phyloP scores from a whole-genome alignment of 2,888 invertebrate species.

The Lasius fuliginosus region DNA sequence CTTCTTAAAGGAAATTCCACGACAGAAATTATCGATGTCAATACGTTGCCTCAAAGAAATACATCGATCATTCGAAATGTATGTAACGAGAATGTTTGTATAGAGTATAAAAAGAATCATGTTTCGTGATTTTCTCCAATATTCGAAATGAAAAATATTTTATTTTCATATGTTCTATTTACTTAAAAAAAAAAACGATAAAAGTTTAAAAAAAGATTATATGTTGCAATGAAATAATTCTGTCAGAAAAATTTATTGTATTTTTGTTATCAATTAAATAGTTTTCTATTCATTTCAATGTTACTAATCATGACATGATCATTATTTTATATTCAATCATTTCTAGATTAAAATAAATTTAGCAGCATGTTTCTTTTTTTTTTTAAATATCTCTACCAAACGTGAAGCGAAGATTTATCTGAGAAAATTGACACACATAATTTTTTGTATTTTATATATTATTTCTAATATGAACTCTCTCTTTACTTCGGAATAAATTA shows the following conservation, averaged over 20 bases:
- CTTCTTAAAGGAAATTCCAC: conserved; percentile 70
- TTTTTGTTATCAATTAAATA: neutral
- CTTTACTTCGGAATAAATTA: neutral
- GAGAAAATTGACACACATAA: neutral
- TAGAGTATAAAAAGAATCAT: neutral
- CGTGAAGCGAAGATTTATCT: neutral
- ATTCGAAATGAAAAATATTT: neutral
- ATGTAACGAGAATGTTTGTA: conserved; percentile 56
- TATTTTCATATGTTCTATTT: neutral
- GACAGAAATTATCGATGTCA: conserved; percentile 79
- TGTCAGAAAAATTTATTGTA: neutral
- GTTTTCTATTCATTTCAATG: neutral
- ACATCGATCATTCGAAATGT: conserved; percentile 76
- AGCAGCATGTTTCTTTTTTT: neutral
- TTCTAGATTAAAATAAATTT: neutral
- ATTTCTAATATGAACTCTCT: neutral
- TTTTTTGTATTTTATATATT: neutral
- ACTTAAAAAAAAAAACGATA: neutral
- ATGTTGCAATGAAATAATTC: neutral
- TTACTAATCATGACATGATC: neutral
- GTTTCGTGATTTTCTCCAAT: neutral
- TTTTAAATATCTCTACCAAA: neutral
- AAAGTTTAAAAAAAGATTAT: neutral
- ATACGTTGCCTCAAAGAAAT: conserved; percentile 71
- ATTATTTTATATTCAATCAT: neutral